These are phyloP conservation scores for Hydrocynus forskahlii DNA, from an alignment of 2,797 vertebrate genomes.

Conservation along the genomic window DNA sequence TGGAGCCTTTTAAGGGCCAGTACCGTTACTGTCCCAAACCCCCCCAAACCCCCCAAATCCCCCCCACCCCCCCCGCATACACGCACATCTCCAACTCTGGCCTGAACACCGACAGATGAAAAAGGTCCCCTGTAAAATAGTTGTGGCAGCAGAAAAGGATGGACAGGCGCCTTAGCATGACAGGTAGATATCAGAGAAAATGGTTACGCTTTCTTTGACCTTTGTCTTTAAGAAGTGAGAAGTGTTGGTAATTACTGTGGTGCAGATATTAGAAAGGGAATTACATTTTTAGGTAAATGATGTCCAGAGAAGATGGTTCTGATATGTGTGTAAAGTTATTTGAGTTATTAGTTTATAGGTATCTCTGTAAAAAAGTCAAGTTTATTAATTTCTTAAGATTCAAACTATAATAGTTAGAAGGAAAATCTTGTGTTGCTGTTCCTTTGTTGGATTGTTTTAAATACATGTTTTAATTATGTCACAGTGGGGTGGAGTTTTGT, in stretches of 20 bases:
- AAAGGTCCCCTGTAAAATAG: constrained; percentile 41
- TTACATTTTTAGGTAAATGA: background rate
- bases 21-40: constrained; percentile 45
- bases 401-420: background rate
- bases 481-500: constrained; percentile 24
- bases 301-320: background rate
- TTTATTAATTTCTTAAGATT: background rate
- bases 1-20: constrained; percentile 74
- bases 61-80: constrained; percentile 1
- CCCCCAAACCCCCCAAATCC: too few relatives aligned
- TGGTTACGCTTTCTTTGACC: constrained; percentile 11
- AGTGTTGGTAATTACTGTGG: constrained; percentile 5
- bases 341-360: background rate
- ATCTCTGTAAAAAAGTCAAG: background rate
- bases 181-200: constrained; percentile 41
- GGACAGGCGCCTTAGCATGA: constrained; percentile 40
- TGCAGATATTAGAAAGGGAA: background rate
- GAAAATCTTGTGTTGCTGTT: background rate
- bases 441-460: background rate
- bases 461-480: background rate
- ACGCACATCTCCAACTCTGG: constrained; percentile 30
- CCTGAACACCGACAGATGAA: constrained; percentile 42
- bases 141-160: constrained; percentile 47
- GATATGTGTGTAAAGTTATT: constrained; percentile 9
- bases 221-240: background rate